phyloP scores from a whole-genome alignment of 2,113 vertebrate genomes.

The Rhabdornis inornatus region DNA sequence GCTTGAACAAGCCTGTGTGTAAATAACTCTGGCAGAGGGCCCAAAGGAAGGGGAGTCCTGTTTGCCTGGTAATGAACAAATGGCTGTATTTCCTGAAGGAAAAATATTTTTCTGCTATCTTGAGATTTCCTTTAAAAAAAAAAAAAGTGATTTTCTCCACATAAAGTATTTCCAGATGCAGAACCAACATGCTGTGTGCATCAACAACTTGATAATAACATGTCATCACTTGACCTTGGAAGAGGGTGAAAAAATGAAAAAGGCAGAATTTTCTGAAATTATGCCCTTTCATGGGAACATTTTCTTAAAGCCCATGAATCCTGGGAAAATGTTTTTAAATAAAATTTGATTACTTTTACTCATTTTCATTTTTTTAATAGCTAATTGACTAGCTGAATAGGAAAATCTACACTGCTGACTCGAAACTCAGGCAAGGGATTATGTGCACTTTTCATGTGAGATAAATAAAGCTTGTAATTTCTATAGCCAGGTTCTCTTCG shows the following conservation, averaged over 20 bases:
- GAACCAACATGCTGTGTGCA: conserved; percentile 19
- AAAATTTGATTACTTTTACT: conserved; percentile 42
- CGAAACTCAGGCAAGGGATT: conserved; percentile 38
- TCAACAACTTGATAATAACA: conserved; percentile 50
- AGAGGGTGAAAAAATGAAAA: not conserved
- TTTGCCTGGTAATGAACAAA: conserved; percentile 32
- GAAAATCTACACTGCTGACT: conserved; percentile 53
- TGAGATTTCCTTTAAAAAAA: not conserved
- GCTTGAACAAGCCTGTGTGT: conserved; percentile 5
- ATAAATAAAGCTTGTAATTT: conserved; percentile 47
- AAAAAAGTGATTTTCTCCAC: not conserved
- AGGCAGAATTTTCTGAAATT: conserved; percentile 56
- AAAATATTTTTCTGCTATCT: conserved; percentile 3
- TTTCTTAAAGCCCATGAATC: conserved; percentile 61
- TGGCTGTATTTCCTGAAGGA: conserved; percentile 30
- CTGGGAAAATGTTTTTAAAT: conserved; percentile 45
- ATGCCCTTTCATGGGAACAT: conserved; percentile 47
- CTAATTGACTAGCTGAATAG: conserved; percentile 60
- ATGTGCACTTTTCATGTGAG: conserved; percentile 43
- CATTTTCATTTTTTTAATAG: conserved; percentile 58
- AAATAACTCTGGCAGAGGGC: conserved; percentile 20
- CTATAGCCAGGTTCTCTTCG: conserved; percentile 28
- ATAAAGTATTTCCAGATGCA: conserved; percentile 55
- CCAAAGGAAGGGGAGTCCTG: not conserved
- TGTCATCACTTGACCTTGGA: conserved; percentile 49